Evolutionary conservation across 2,113 vertebrate genomes (phyloP).

Genomic region (Ancistrus triradiatus): DNA sequence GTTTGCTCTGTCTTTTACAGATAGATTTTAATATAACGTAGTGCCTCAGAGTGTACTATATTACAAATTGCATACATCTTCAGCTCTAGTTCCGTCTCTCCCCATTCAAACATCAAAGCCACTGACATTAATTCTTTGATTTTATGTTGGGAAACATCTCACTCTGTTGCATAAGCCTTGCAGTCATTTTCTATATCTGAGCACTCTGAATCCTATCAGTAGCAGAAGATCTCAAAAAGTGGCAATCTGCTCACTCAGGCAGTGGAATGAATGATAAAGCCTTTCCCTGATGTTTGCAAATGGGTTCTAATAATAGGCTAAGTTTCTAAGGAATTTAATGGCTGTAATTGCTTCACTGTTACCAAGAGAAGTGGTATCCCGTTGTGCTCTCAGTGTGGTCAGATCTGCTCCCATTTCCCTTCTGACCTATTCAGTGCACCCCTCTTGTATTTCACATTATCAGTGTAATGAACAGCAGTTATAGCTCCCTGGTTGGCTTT

Average conservation of each 20-base stretch:
- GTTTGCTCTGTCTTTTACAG: too few relatives aligned
- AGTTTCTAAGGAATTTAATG: slow-evolving; percentile 5
- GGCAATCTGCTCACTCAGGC: slow-evolving; percentile 37
- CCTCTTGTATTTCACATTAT: background rate
- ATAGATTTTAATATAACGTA: too few relatives aligned
- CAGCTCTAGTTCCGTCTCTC: slow-evolving; percentile 22
- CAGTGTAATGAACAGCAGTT: background rate
- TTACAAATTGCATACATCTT: too few relatives aligned
- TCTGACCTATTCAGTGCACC: background rate
- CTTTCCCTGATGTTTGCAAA: background rate
- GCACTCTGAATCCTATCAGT: slow-evolving; percentile 26
- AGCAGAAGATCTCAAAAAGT: slow-evolving; percentile 21
- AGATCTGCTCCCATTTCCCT: background rate
- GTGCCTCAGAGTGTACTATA: too few relatives aligned
- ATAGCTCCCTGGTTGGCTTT: background rate
- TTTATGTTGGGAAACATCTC: slow-evolving; percentile 38
- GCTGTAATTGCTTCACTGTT: slow-evolving; percentile 14
- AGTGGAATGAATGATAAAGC: background rate
- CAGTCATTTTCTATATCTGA: slow-evolving; percentile 39
- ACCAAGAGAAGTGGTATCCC: slow-evolving; percentile 4
- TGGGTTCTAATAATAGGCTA: background rate
- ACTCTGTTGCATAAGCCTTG: slow-evolving; percentile 29
- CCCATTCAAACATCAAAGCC: slow-evolving; percentile 17
- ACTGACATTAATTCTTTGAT: slow-evolving; percentile 42
- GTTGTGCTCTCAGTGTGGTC: slow-evolving; percentile 6